A percentile compares a stretch with the other conserved stretches of the same genome.
Evolutionary conservation across 1,140 invertebrate genomes (phyloP).

Genomic region (Drosophila nebulosa): DNA sequence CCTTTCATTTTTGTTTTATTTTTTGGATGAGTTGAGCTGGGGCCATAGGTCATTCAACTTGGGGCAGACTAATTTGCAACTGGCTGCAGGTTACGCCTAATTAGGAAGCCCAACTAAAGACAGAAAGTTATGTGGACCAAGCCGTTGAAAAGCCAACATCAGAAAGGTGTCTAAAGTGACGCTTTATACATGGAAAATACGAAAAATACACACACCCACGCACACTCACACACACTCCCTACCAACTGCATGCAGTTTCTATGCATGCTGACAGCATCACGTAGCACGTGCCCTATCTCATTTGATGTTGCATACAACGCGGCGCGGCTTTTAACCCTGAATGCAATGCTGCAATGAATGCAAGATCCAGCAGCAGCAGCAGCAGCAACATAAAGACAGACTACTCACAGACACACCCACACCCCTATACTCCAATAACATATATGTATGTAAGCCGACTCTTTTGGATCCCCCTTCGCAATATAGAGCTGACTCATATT

Average conservation of each 20-base stretch:
- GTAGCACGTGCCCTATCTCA: slow-evolving; percentile 63
- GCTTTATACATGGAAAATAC: slow-evolving; percentile 55
- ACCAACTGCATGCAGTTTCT: slow-evolving; percentile 26
- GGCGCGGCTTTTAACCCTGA: slow-evolving; percentile 67
- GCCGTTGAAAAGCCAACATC: slow-evolving; percentile 37
- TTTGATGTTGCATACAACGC: slow-evolving; percentile 52
- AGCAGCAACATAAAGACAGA: slow-evolving; percentile 35
- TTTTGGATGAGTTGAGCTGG: slow-evolving; percentile 13
- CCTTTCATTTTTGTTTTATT: slow-evolving; percentile 7
- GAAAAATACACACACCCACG: slow-evolving; percentile 36
- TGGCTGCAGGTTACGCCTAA: slow-evolving; percentile 58
- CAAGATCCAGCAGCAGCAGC: slow-evolving; percentile 23
- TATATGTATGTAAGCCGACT: not conserved
- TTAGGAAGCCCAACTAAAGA: slow-evolving; percentile 64
- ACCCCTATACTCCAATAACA: not conserved
- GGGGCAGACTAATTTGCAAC: slow-evolving; percentile 53
- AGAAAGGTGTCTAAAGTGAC: slow-evolving; percentile 76
- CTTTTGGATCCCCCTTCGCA: not conserved
- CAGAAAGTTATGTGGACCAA: slow-evolving; percentile 32
- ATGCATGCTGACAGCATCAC: slow-evolving; percentile 20
- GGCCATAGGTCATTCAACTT: slow-evolving; percentile 64
- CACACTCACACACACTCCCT: not conserved
- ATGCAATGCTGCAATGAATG: slow-evolving; percentile 65
- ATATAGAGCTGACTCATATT: slow-evolving; percentile 40
- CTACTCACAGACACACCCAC: slow-evolving; percentile 59